Percentiles rank a stretch among this genome's conserved stretches.
Conservation (phyloP, 2,888 invertebrate genomes). For the Drosophila testacea region DNA sequence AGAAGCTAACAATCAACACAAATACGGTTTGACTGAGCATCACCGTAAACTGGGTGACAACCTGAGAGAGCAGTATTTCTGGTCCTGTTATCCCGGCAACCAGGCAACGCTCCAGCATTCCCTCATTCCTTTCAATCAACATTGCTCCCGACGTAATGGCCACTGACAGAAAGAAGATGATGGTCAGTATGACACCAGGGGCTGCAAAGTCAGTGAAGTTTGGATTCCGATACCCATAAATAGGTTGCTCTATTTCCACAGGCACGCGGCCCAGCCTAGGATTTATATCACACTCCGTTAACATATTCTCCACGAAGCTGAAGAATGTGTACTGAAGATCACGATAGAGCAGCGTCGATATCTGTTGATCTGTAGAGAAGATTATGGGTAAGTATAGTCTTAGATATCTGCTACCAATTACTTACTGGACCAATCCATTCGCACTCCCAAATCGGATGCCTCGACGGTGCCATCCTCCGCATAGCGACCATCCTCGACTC, state of each 20-base stretch:
- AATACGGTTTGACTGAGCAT: slow-evolving; percentile 93
- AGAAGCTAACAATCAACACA: slow-evolving; percentile 92
- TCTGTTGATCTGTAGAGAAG: slow-evolving; percentile 91
- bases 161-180: slow-evolving; percentile 97
- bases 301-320: slow-evolving; percentile 88
- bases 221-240: slow-evolving; percentile 91
- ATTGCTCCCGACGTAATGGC: slow-evolving; percentile 96
- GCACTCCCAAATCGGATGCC: slow-evolving; percentile 89
- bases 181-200: slow-evolving; percentile 95
- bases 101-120: slow-evolving; percentile 94
- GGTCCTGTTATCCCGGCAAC: slow-evolving; percentile 92
- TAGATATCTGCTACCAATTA: slow-evolving; percentile 20
- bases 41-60: slow-evolving; percentile 94
- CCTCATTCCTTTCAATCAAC: slow-evolving; percentile 95
- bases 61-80: slow-evolving; percentile 95
- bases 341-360: slow-evolving; percentile 91
- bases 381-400: not conserved
- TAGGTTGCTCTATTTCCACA: slow-evolving; percentile 88
- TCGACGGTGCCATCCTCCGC: slow-evolving; percentile 87
- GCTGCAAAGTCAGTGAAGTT: slow-evolving; percentile 98
- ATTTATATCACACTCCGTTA: slow-evolving; percentile 88
- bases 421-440: slow-evolving; percentile 94
- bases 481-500: slow-evolving; percentile 87
- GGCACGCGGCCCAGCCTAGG: slow-evolving; percentile 86
- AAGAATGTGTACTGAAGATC: slow-evolving; percentile 91